Evolutionary conservation across 2,888 invertebrate genomes (phyloP), one percentile per base, ranked within the genome.

Genomic region (Elegia similella): DNA sequence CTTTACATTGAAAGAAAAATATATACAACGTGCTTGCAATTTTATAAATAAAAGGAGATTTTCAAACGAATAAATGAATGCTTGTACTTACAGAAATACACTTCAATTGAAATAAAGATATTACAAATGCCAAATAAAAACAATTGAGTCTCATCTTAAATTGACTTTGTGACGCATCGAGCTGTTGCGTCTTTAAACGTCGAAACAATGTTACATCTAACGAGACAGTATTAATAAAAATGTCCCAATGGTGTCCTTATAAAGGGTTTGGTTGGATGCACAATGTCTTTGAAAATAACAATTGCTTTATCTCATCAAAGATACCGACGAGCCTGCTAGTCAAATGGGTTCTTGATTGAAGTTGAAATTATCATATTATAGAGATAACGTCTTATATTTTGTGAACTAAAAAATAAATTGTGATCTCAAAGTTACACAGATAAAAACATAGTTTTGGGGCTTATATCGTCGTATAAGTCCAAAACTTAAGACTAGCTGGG

Each of bases 221-320:
- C 50, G 34, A 50, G 47, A 34, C 50, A 12, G 50, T 34, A 50
- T 50, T 50, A 16, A 50, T 12, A 50, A 50, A 50, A 17, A 48
- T 50, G 34, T 34, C 50, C 34, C 66, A 76, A 72, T 73, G 71
- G 72, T 73, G 64, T 78, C 75, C 75, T 82, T 84, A 78, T 76
- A 81, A 81, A 73, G 68, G 64, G 62, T 75, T 46, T 44, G 46
- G 46, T 55, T 46, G 44, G 46, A 46, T 55, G 55, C 44, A 12
- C 55, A 55, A 55, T 55, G 44, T 55, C 34, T 55, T 46, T 44
- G 30, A 43, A 54, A 54, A 54, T 54, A 43, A 54, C 53, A 54
- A 44, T 54, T 43, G 30, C 53, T 54, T 54, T 54, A 54, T 54
- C 43, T 54, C 1, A 48, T 16, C 7, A 8, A 13, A n/a, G 32